Base-by-base conservation (phyloP, 2,888 invertebrate genomes). In the Ariolimax columbianus region DNA sequence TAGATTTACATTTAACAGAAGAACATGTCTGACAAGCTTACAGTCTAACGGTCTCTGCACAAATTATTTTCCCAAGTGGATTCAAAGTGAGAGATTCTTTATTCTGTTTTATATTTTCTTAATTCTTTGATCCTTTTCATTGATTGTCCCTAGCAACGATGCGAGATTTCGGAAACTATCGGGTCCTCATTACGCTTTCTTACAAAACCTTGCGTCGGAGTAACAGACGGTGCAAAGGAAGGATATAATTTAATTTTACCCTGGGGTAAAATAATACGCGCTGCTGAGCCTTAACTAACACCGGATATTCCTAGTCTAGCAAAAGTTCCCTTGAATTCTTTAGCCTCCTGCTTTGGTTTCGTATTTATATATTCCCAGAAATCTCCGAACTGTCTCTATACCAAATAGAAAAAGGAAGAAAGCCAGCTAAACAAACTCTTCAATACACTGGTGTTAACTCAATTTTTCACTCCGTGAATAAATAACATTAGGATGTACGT, bases 211-310 rank as follows among this genome's bases (percentile, higher is more conserved):
- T 23, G 23, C 59, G 59, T 59, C n/a, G n/a, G 4, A 59, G 59
- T 23, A 26, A 14, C 47, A 47, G 7, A 47, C 47, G 47, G 47
- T 14, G 7, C 47, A 59, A 59, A 59, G 59, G 23, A 11, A 23
- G n/a, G 59, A 17, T 59, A 3, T 3, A 59, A 77, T 51, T 55
- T 77, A 77, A 77, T 77, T 77, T 77, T n/a, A 77, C 77, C 77
- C 36, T 14, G 26, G 55, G 59, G 59, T 77, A 77, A 30, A 59
- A 77, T 77, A 36, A 55, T 33, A n/a, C 26, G 23, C 19, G 23
- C 38, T 33, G 19, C 77, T 36, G 36, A 43, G 51, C 33, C 33
- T 59, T 38, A 33, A 1, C 6, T n/a, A 33, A 77, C 59, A 77
- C 77, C 77, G 59, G 47, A n/a, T 75, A 75, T 47, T 14, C 14